Evolutionary conservation across 2,113 vertebrate species (phyloP).

Genomic region (Copsychus sechellarum): DNA sequence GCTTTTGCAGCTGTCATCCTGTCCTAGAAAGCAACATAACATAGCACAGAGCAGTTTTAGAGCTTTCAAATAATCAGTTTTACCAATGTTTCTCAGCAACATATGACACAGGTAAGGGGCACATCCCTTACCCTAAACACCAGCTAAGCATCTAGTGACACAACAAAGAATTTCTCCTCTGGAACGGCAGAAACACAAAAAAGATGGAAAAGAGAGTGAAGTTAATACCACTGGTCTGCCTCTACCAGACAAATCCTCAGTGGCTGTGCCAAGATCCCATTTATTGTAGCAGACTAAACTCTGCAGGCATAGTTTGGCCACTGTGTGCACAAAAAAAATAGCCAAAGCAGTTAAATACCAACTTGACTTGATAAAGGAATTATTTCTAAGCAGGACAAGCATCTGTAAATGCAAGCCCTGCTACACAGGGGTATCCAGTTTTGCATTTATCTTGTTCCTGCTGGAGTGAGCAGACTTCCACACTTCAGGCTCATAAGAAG

Average conservation of each 20-base stretch:
- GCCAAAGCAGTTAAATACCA: neutral
- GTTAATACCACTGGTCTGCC: neutral
- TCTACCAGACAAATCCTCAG: neutral
- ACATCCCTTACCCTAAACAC: neutral
- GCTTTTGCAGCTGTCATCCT: neutral
- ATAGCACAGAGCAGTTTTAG: neutral
- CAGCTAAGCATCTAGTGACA: neutral
- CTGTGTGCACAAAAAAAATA: neutral
- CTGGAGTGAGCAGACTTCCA: slow-evolving; percentile 7
- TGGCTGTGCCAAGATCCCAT: neutral
- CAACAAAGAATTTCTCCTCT: neutral
- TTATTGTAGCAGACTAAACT: neutral
- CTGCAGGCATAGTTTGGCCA: neutral
- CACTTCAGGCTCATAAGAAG: slow-evolving; percentile 38
- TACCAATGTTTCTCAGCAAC: neutral
- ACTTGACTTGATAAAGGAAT: neutral
- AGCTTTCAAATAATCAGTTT: neutral
- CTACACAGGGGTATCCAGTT: neutral
- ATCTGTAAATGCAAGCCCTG: slow-evolving; percentile 2
- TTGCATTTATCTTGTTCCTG: slow-evolving; percentile 33
- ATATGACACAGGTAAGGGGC: neutral
- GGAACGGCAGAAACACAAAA: neutral
- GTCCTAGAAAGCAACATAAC: neutral
- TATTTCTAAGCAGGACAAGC: neutral
- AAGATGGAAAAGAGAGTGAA: neutral